Percentiles rank a stretch among this genome's conserved stretches.
These are phyloP conservation scores for Rallus limicola DNA, from an alignment of 2,113 vertebrate species.

Conservation along the genomic window DNA sequence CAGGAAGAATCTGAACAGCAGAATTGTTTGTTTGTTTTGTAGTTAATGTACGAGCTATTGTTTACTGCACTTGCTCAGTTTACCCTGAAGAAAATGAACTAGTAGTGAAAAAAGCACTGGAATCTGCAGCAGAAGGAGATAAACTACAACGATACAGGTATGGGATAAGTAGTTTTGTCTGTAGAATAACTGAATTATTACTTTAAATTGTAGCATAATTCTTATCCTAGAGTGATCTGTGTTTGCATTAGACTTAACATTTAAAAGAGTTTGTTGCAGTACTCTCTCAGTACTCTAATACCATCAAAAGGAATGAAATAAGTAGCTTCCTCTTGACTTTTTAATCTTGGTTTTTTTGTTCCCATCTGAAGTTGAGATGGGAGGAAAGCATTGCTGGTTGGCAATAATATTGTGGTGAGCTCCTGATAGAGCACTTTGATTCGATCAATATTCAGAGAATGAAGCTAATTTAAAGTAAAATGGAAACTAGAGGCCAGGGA, in stretches of 20 bases:
- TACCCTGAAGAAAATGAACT: constrained; percentile 88
- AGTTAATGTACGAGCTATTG: constrained; percentile 86
- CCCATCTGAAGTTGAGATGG: neutral
- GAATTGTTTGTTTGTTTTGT: neutral
- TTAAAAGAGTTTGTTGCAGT: neutral
- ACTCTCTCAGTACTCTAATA: neutral
- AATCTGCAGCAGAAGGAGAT: constrained; percentile 57
- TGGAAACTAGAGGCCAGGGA: neutral
- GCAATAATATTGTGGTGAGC: neutral
- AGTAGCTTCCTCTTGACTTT: neutral
- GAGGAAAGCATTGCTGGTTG: neutral
- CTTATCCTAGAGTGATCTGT: neutral
- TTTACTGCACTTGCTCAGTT: constrained; percentile 88
- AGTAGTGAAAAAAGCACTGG: constrained; percentile 81
- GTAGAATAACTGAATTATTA: neutral
- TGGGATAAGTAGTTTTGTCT: neutral
- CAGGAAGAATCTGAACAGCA: neutral
- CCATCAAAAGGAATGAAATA: neutral
- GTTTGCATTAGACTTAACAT: neutral
- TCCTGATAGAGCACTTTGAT: neutral
- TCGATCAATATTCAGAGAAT: neutral
- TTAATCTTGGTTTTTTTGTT: neutral
- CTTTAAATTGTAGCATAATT: neutral
- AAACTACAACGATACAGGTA: constrained; percentile 83
- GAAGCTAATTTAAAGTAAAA: neutral